phyloP scores from a whole-genome alignment of 1,140 invertebrate species.

The Eufriesea mexicana region DNA sequence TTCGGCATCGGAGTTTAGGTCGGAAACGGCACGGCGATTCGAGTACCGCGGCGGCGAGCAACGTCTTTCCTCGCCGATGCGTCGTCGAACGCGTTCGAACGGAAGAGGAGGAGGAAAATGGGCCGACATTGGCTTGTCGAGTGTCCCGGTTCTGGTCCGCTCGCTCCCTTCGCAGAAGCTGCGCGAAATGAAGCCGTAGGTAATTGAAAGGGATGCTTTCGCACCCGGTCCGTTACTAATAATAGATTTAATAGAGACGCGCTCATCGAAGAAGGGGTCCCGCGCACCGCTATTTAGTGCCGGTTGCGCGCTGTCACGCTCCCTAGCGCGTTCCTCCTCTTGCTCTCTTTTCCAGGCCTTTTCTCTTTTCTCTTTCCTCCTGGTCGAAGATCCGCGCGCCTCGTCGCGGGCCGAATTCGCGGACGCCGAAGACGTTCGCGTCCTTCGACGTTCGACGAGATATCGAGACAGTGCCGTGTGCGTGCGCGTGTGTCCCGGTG shows the following conservation, averaged over 20 bases:
- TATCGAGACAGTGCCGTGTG: constrained; percentile 31
- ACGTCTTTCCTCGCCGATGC: neutral
- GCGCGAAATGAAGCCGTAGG: constrained; percentile 69
- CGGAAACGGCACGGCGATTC: too few relatives aligned
- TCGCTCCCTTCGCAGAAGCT: constrained; percentile 17
- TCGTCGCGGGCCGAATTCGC: neutral
- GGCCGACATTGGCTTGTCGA: neutral
- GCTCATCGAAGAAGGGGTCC: constrained; percentile 80
- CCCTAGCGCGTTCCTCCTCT: constrained; percentile 3
- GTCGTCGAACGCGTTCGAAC: neutral
- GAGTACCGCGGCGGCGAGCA: too few relatives aligned
- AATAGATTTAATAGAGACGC: constrained; percentile 83
- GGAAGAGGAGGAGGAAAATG: neutral
- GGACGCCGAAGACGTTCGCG: neutral
- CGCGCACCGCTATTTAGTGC: constrained; percentile 63
- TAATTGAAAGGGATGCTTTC: constrained; percentile 81
- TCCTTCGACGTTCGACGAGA: constrained; percentile 1
- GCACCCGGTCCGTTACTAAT: constrained; percentile 73
- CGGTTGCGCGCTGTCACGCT: constrained; percentile 57
- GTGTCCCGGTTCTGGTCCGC: neutral
- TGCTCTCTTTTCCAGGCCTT: neutral
- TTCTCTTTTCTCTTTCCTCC: neutral
- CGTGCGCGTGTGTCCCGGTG: constrained; percentile 1
- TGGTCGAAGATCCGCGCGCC: neutral
- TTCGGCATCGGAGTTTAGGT: neutral